Conservation (phyloP, 2,113 vertebrate species). For the Dunckerocampus dactyliophorus region DNA sequence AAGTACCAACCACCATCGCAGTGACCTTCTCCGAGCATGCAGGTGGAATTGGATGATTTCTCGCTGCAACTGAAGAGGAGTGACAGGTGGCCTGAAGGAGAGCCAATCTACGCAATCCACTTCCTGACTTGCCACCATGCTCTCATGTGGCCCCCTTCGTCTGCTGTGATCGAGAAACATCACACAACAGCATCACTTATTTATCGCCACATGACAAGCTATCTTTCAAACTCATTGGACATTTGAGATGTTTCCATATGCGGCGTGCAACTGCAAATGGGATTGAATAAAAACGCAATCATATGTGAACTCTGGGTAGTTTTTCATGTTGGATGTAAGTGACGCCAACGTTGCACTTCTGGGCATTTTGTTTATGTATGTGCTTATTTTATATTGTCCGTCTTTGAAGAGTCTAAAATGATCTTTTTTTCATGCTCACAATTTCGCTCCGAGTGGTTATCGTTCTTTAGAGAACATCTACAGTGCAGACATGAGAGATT, state of each 20-base stretch:
- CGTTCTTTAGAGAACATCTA: constrained; percentile 5
- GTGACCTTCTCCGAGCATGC: constrained; percentile 62
- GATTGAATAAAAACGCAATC: constrained; percentile 43
- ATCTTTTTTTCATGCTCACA: constrained; percentile 18
- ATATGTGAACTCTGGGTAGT: constrained; percentile 15
- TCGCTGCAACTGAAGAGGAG: constrained; percentile 62
- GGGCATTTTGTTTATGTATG: constrained; percentile 40
- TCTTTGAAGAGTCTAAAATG: constrained; percentile 9
- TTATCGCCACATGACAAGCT: constrained; percentile 52
- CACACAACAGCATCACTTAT: constrained; percentile 66
- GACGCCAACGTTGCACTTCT: constrained; percentile 26
- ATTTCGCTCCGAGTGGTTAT: constrained; percentile 4
- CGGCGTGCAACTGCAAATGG: constrained; percentile 26
- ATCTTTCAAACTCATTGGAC: constrained; percentile 54
- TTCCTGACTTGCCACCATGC: constrained; percentile 31
- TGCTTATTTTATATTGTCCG: constrained; percentile 22
- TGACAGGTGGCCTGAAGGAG: constrained; percentile 75
- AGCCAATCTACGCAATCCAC: constrained; percentile 52
- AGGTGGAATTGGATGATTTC: constrained; percentile 73
- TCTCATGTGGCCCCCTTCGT: constrained; percentile 28
- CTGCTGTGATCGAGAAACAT: constrained; percentile 54
- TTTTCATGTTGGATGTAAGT: constrained; percentile 24
- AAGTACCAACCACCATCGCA: constrained; percentile 58
- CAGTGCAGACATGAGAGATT: constrained; percentile 1
- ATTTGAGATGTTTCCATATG: constrained; percentile 38